These are phyloP conservation scores for Mythimna pallens DNA, from an alignment of 2,888 invertebrate species.

Conservation along the genomic window DNA sequence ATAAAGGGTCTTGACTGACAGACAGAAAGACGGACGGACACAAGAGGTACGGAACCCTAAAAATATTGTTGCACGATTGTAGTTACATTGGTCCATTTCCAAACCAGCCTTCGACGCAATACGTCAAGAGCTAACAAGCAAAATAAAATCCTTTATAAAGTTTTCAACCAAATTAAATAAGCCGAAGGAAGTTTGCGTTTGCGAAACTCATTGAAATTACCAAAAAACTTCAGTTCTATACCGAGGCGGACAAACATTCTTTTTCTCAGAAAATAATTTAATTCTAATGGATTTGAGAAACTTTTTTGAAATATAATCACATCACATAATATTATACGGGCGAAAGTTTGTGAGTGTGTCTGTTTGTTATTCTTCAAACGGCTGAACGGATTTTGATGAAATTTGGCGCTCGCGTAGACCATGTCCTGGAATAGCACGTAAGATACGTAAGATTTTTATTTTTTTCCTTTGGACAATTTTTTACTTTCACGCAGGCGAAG, in stretches of 20 bases:
- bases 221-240: conserved; percentile 59
- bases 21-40: too few species aligned
- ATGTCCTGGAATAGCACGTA: too few species aligned
- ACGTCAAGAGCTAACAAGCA: conserved; percentile 58
- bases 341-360: too few species aligned
- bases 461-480: too few species aligned
- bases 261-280: conserved; percentile 38
- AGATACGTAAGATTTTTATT: too few species aligned
- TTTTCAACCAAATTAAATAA: conserved; percentile 61
- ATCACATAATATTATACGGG: background rate
- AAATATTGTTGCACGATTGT: conserved; percentile 49
- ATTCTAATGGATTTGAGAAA: conserved; percentile 25
- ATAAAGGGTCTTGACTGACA: too few species aligned
- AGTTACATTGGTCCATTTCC: conserved; percentile 54
- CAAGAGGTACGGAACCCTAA: too few species aligned
- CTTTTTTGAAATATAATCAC: conserved; percentile 27
- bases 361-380: too few species aligned
- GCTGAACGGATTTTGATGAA: too few species aligned
- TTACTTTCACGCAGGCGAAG: too few species aligned
- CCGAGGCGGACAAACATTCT: conserved; percentile 37
- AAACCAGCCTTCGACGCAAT: conserved; percentile 47
- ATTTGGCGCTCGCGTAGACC: too few species aligned
- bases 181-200: conserved; percentile 56
- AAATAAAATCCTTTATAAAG: conserved; percentile 63
- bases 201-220: conserved; percentile 57